Percentiles rank a stretch among this genome's conserved stretches.
Conservation (phyloP, 2,113 vertebrate species). For the Aythya baeri region DNA sequence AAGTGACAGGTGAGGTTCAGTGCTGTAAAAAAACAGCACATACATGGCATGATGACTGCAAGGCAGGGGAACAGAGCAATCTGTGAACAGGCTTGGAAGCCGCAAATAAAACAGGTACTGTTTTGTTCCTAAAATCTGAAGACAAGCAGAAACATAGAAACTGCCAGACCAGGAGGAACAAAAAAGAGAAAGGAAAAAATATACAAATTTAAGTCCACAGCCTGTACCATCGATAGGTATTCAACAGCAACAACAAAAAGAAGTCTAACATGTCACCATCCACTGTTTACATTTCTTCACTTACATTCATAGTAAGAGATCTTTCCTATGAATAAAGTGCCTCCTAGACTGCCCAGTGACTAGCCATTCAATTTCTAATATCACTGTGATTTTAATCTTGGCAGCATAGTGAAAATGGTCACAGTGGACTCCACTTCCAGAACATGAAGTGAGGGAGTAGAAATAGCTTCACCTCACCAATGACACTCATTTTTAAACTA, state of each 20-base stretch:
- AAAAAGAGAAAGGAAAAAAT: background rate
- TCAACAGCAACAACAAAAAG: accelerated
- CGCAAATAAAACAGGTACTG: background rate
- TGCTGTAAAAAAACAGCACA: background rate
- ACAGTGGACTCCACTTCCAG: background rate
- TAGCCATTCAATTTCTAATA: background rate
- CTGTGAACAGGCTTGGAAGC: background rate
- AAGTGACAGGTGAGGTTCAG: slow-evolving; percentile 55
- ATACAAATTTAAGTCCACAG: background rate
- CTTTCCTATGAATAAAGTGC: background rate
- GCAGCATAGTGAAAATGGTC: background rate
- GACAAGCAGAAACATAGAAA: background rate
- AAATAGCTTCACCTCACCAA: background rate
- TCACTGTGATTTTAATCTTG: slow-evolving; percentile 16
- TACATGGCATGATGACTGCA: background rate
- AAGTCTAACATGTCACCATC: background rate
- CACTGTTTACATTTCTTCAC: background rate
- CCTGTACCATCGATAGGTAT: background rate
- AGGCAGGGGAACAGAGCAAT: background rate
- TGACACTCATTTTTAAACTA: background rate
- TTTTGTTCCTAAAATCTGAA: slow-evolving; percentile 17
- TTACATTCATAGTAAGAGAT: background rate
- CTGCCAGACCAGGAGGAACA: background rate
- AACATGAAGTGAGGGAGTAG: background rate
- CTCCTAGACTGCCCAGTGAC: background rate